Evolutionary conservation across 2,888 invertebrate genomes (phyloP).

Genomic region (Sesia apiformis): DNA sequence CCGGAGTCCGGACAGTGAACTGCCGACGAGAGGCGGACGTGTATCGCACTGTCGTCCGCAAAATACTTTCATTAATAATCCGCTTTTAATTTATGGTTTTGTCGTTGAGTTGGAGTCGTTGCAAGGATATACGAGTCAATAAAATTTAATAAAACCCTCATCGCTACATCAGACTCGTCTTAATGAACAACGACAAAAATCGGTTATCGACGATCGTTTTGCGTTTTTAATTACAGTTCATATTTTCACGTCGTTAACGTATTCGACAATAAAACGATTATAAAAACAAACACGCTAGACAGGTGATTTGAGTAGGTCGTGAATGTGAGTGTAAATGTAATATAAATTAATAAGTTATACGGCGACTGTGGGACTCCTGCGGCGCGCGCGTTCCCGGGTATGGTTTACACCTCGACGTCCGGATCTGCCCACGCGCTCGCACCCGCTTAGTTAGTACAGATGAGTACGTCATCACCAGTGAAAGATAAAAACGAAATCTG

Average conservation of each 20-base stretch:
- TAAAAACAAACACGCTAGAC: slow-evolving; percentile 64
- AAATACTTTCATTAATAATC: slow-evolving; percentile 27
- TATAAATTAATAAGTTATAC: slow-evolving; percentile 69
- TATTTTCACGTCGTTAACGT: slow-evolving; percentile 68
- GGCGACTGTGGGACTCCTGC: slow-evolving; percentile 44
- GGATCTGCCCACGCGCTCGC: slow-evolving; percentile 4
- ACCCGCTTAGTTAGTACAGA: neutral
- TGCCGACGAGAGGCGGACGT: neutral
- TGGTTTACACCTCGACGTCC: slow-evolving; percentile 7
- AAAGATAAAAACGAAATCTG: no score
- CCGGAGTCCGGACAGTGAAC: neutral
- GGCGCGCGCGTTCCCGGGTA: slow-evolving; percentile 17
- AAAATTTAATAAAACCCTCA: slow-evolving; percentile 59
- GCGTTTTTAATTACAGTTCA: slow-evolving; percentile 66
- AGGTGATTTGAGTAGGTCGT: slow-evolving; percentile 59
- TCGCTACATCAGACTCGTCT: slow-evolving; percentile 32
- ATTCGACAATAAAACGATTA: slow-evolving; percentile 50
- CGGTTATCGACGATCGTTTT: slow-evolving; percentile 35
- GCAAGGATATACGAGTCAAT: slow-evolving; percentile 33
- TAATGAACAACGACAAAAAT: slow-evolving; percentile 54
- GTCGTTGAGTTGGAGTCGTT: slow-evolving; percentile 12
- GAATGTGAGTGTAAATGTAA: slow-evolving; percentile 54
- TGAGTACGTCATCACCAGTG: no score
- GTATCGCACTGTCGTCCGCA: neutral
- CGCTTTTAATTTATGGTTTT: slow-evolving; percentile 27